These are phyloP conservation scores for Carassius carassius DNA, from an alignment of 2,113 vertebrate species.

Conservation along the genomic window DNA sequence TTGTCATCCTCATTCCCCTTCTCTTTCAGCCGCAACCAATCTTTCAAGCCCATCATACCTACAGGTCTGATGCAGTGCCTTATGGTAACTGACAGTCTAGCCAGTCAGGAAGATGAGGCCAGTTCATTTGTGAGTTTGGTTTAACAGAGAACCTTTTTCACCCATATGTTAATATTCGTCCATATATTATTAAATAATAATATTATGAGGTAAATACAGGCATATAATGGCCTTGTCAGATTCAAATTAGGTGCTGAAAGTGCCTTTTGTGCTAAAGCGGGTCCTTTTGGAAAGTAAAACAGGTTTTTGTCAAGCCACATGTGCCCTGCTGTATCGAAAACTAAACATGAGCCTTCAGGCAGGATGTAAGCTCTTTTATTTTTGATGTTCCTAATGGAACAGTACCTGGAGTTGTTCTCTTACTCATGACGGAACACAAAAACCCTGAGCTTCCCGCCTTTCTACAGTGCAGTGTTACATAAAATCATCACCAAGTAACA, in stretches of 20 bases:
- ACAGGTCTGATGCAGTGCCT: slow-evolving; percentile 80
- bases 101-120: slow-evolving; percentile 79
- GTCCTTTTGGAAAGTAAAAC: slow-evolving; percentile 9
- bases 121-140: slow-evolving; percentile 42
- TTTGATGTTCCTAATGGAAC: background rate
- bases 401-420: background rate
- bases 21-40: slow-evolving; percentile 75
- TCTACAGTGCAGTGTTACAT: background rate
- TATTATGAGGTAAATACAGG: slow-evolving; percentile 23
- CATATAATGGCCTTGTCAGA: background rate
- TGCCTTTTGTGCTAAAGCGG: slow-evolving; percentile 2
- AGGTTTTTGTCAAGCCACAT: background rate
- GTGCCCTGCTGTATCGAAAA: slow-evolving; percentile 26
- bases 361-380: background rate
- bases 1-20: slow-evolving; percentile 86
- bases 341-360: slow-evolving; percentile 18
- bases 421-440: background rate
- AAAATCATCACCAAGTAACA: slow-evolving; percentile 1
- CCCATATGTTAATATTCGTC: background rate
- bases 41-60: slow-evolving; percentile 81
- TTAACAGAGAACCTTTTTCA: background rate
- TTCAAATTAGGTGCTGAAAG: background rate
- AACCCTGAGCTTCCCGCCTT: background rate
- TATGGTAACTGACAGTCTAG: slow-evolving; percentile 79
- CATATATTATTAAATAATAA: background rate